Percentiles rank a stretch among this genome's conserved stretches.
These are phyloP conservation scores for Ichneumoninae sp. DNA, from an alignment of 2,888 invertebrate genomes.

Conservation along the genomic window DNA sequence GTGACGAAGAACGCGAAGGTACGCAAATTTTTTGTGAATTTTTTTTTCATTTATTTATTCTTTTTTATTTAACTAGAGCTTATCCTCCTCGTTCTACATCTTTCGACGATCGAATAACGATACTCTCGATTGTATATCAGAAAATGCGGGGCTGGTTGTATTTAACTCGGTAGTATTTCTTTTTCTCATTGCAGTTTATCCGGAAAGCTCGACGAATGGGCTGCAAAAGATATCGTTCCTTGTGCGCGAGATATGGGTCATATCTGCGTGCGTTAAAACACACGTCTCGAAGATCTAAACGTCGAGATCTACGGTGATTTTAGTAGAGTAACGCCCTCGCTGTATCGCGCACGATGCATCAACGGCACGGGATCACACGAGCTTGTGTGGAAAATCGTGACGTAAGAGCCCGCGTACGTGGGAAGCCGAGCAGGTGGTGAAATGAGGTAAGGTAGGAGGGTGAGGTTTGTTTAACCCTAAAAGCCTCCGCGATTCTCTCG, in stretches of 20 bases:
- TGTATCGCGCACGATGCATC: slow-evolving; percentile 12
- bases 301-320: background rate
- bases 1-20: slow-evolving; percentile 54
- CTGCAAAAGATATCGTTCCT: background rate
- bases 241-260: background rate
- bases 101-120: slow-evolving; percentile 22
- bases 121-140: slow-evolving; percentile 21
- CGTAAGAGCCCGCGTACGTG: slow-evolving; percentile 69
- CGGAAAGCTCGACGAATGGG: background rate
- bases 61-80: slow-evolving; percentile 27
- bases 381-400: slow-evolving; percentile 59
- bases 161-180: background rate
- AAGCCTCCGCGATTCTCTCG: slow-evolving; percentile 64
- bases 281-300: background rate
- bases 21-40: slow-evolving; percentile 69
- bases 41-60: slow-evolving; percentile 14
- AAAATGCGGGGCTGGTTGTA: background rate
- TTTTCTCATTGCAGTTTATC: background rate
- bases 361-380: slow-evolving; percentile 25
- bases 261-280: background rate
- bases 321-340: background rate
- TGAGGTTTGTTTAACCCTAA: slow-evolving; percentile 77
- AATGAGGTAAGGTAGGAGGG: slow-evolving; percentile 68
- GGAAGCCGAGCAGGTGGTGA: slow-evolving; percentile 73
- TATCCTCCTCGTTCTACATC: background rate